Evolutionary conservation across 2,797 vertebrate genomes (phyloP), one percentile per base, ranked within the genome.

Genomic region (Diglossa cyanea): DNA sequence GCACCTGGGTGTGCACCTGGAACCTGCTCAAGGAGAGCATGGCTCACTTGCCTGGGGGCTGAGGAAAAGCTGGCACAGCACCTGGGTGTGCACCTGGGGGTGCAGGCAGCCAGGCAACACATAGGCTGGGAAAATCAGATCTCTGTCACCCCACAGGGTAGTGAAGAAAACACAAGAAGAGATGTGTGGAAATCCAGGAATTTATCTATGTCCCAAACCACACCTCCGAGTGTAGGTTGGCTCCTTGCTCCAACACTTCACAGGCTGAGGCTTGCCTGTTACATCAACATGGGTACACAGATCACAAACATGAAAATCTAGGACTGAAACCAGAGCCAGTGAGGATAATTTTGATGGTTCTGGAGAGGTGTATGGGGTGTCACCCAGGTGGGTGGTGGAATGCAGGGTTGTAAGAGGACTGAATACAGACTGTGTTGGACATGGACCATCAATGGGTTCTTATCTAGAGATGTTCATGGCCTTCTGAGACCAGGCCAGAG

Each of bases 201-300:
- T 54, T 89, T 75, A 35, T 77, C 11, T 60, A 1, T 15, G 7
- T 39, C 47, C 39, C 47, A 75, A 61, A 44, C 16, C 47, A 79
- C 39, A 75, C 25, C 58, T 86, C 17, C 23, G 18, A 25, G 47
- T 11, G 23, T 16, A 62, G 39, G n/a, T 5, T 4, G 4, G n/a
- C 74, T 87, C n/a, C 66, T 73, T 48, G 25, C 25, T 82, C 9
- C 33, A 39, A n/a, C 4, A 13, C 21, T 33, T 62, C 35, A 35
- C 13, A 30, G 61, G 60, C 23, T 35, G 50, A 77, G 55, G 19
- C 33, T 73, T 68, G 17, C 39, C 54, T 53, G 44, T 74, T 75
- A 60, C 2, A 2, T 53, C 65, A 58, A 1, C 0, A 0, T n/a
- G 54, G 20, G 17, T n/a, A 57, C 6, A n/a, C 11, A 53, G 40